Percentiles rank a stretch among this genome's conserved stretches.
These are phyloP conservation scores for Osedax frankpressi DNA, from an alignment of 2,888 invertebrate genomes.

Conservation along the genomic window DNA sequence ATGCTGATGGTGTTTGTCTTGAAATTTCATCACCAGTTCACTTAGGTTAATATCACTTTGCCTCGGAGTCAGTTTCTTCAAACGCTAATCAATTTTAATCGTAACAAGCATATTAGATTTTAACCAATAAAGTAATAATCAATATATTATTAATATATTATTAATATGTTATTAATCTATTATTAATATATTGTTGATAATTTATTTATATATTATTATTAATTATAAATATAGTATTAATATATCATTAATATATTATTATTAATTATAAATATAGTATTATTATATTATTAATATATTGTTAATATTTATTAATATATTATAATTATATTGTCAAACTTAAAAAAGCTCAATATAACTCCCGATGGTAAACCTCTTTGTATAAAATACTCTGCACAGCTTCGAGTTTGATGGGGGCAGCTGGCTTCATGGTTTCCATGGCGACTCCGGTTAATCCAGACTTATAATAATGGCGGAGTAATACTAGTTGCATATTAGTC, in stretches of 20 bases:
- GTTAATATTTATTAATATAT: no score
- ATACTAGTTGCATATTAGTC: no score
- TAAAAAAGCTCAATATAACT: no score
- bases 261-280: background rate
- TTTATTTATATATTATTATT: slow-evolving; percentile 9
- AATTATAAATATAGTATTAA: background rate
- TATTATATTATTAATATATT: no score
- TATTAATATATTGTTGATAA: no score
- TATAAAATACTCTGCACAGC: slow-evolving; percentile 41
- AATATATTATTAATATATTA: no score
- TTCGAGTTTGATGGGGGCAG: slow-evolving; percentile 43
- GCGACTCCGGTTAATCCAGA: slow-evolving; percentile 43
- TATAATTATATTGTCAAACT: no score
- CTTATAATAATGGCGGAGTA: no score
- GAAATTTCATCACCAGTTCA: slow-evolving; percentile 36
- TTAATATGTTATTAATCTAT: no score
- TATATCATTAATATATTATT: background rate
- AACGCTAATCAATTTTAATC: slow-evolving; percentile 33
- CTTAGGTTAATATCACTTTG: slow-evolving; percentile 43
- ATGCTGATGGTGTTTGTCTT: slow-evolving; percentile 41
- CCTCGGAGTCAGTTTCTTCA: slow-evolving; percentile 44
- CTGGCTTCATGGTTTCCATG: slow-evolving; percentile 45
- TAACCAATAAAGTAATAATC: no score
- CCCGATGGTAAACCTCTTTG: slow-evolving; percentile 38
- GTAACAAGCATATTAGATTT: no score